These are phyloP conservation scores for Protonibea diacanthus DNA, from an alignment of 2,797 vertebrate genomes.

Conservation along the genomic window DNA sequence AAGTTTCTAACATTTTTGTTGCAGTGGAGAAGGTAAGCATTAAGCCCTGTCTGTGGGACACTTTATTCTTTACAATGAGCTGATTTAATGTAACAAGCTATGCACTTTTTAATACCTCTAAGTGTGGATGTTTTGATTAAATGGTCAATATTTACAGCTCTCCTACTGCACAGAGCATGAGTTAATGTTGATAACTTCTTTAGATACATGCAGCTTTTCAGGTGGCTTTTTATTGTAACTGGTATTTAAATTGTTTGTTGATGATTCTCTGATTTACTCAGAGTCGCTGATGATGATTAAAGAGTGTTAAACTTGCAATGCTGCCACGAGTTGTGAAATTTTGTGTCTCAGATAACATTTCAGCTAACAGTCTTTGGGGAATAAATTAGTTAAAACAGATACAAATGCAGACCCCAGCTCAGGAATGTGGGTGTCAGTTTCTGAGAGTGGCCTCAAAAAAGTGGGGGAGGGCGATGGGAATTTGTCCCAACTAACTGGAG, in stretches of 20 bases:
- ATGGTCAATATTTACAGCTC: neutral
- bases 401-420: slow-evolving; percentile 26
- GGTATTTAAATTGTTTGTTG: neutral
- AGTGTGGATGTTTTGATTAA: neutral
- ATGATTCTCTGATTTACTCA: neutral
- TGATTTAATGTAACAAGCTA: neutral
- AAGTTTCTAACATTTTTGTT: slow-evolving; percentile 66
- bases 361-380: neutral
- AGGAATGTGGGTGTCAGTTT: slow-evolving; percentile 54
- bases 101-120: neutral
- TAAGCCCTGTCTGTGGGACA: slow-evolving; percentile 5
- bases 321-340: neutral
- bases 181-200: neutral
- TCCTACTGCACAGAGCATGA: neutral
- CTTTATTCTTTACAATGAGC: slow-evolving; percentile 1
- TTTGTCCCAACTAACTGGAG: slow-evolving; percentile 60
- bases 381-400: neutral
- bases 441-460: slow-evolving; percentile 45
- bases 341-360: neutral
- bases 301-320: neutral
- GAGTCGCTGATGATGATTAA: neutral
- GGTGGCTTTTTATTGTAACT: neutral
- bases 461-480: slow-evolving; percentile 31
- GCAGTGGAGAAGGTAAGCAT: slow-evolving; percentile 73
- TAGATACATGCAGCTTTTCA: neutral